Conservation (phyloP, 2,113 vertebrate species). For the Willisornis vidua region DNA sequence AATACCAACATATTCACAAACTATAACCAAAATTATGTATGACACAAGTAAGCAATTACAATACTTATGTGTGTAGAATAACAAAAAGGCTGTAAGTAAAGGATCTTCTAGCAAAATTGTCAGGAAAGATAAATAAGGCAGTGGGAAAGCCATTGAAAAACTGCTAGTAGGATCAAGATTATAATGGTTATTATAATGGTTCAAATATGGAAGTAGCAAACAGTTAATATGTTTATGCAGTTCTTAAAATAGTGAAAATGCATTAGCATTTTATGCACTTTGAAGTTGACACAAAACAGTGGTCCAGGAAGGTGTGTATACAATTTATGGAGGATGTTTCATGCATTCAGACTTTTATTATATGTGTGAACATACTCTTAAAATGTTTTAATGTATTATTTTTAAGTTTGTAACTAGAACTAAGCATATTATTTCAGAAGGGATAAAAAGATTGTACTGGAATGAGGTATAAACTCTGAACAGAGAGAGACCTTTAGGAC, state of each 20-base stretch:
- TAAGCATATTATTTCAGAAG: not conserved
- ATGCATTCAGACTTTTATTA: not conserved
- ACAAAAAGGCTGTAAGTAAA: not conserved
- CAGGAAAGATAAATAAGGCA: not conserved
- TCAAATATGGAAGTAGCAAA: not conserved
- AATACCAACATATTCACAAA: not conserved
- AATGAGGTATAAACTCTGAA: not conserved
- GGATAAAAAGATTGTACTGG: not conserved
- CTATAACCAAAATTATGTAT: not conserved
- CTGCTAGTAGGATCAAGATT: not conserved
- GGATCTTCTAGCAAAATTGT: not conserved
- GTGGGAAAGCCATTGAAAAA: not conserved
- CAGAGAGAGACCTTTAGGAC: not conserved
- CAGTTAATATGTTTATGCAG: not conserved
- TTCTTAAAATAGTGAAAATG: not conserved
- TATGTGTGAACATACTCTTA: not conserved
- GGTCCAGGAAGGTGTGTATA: not conserved
- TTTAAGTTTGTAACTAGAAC: not conserved
- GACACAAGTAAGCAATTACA: not conserved
- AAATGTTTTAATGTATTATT: not conserved
- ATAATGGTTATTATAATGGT: not conserved
- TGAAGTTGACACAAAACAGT: not conserved
- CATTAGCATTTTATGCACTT: not conserved
- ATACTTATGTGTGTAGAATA: not conserved
- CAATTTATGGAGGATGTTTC: not conserved